Conservation (phyloP, 2,888 invertebrate species). For the Spialia ferax region DNA sequence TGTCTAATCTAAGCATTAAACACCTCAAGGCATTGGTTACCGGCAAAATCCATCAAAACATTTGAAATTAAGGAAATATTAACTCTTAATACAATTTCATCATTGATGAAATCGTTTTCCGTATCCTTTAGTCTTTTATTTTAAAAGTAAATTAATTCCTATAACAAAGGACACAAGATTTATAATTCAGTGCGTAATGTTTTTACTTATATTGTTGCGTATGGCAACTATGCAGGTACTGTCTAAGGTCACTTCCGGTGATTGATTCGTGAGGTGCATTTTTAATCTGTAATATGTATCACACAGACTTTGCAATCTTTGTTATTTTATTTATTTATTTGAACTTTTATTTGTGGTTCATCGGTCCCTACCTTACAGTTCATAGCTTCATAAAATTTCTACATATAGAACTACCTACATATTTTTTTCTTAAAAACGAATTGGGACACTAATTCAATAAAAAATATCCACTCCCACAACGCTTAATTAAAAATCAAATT, state of each 20-base stretch:
- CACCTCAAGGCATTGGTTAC: background rate
- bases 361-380: no score
- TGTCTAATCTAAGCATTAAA: background rate
- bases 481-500: background rate
- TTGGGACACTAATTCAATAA: background rate
- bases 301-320: slow-evolving; percentile 2
- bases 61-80: slow-evolving; percentile 27
- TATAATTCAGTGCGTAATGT: slow-evolving; percentile 3
- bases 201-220: slow-evolving; percentile 18
- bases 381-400: background rate
- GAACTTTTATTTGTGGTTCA: no score
- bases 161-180: background rate
- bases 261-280: slow-evolving; percentile 31
- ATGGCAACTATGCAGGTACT: slow-evolving; percentile 35
- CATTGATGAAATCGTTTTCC: slow-evolving; percentile 31
- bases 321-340: background rate
- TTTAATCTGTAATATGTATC: slow-evolving; percentile 20
- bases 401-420: background rate
- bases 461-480: background rate
- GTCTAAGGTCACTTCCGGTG: slow-evolving; percentile 36
- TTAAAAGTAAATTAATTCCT: slow-evolving; percentile 18
- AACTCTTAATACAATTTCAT: slow-evolving; percentile 23
- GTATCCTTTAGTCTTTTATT: slow-evolving; percentile 23
- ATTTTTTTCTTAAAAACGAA: no score
- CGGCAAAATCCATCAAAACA: slow-evolving; percentile 18